phyloP scores from a whole-genome alignment of 2,888 invertebrate species.

The Phyto melanocephala region DNA sequence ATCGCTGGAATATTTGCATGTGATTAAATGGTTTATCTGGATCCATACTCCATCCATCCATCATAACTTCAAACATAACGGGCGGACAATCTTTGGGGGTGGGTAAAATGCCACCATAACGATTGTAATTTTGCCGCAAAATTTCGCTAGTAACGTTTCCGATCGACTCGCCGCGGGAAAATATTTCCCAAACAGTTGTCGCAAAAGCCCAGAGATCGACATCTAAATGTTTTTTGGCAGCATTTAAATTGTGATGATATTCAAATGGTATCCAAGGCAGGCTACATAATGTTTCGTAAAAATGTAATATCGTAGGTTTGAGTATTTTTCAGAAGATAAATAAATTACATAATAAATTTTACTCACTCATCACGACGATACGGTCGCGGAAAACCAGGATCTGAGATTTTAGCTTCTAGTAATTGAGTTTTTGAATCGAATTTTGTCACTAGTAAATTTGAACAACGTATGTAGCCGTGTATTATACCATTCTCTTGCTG shows the following conservation, averaged over 20 bases:
- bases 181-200: conserved; percentile 95
- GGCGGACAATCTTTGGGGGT: conserved; percentile 85
- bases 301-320: too few relatives aligned
- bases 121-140: conserved; percentile 69
- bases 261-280: conserved; percentile 95
- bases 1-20: conserved; percentile 86
- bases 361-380: conserved; percentile 84
- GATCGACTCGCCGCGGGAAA: conserved; percentile 85
- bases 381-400: conserved; percentile 86
- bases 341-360: conserved; percentile 10
- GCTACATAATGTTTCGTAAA: conserved; percentile 78
- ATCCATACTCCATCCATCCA: conserved; percentile 89
- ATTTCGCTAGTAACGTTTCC: conserved; percentile 72
- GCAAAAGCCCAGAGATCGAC: conserved; percentile 96
- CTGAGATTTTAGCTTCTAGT: conserved; percentile 89
- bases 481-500: conserved; percentile 88
- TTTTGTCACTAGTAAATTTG: conserved; percentile 88
- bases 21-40: conserved; percentile 86
- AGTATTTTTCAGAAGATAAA: too few relatives aligned
- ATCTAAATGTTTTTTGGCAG: conserved; percentile 83
- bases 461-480: conserved; percentile 91
- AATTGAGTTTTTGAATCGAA: conserved; percentile 83
- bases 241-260: conserved; percentile 85
- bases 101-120: conserved; percentile 82
- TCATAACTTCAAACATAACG: conserved; percentile 87